phyloP scores from a whole-genome alignment of 2,797 vertebrate genomes.

The Sebastes hopkinsi region DNA sequence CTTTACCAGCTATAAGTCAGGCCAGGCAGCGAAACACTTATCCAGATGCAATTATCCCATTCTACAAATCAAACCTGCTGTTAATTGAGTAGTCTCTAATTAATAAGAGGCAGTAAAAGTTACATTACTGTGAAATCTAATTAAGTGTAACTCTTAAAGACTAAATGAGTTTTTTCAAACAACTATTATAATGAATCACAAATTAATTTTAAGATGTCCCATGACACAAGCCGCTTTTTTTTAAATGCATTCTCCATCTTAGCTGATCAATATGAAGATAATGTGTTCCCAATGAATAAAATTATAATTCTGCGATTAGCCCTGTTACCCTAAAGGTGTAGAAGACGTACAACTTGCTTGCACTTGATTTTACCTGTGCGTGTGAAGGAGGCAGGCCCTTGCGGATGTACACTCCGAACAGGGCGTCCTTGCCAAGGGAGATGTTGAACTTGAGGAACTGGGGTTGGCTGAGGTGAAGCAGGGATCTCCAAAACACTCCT shows the following conservation, averaged over 20 bases:
- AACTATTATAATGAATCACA: conserved; percentile 60
- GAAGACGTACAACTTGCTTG: not conserved
- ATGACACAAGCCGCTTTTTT: conserved; percentile 56
- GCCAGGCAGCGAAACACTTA: conserved; percentile 48
- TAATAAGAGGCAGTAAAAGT: conserved; percentile 86
- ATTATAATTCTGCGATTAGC: conserved; percentile 16
- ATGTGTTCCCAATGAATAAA: conserved; percentile 33
- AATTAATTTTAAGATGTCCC: conserved; percentile 55
- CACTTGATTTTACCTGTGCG: conserved; percentile 86
- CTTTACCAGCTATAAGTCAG: conserved; percentile 29
- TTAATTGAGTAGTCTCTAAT: conserved; percentile 83
- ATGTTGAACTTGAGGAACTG: conserved; percentile 99
- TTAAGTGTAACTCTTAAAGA: conserved; percentile 67
- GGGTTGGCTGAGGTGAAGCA: conserved; percentile 95
- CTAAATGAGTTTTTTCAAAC: conserved; percentile 63
- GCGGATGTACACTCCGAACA: conserved; percentile 97
- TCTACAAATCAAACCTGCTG: conserved; percentile 69
- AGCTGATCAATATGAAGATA: conserved; percentile 39
- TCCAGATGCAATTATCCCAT: conserved; percentile 61
- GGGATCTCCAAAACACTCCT: conserved; percentile 97
- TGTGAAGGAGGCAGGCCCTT: conserved; percentile 99
- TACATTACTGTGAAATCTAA: conserved; percentile 75
- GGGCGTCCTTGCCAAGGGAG: conserved; percentile 95
- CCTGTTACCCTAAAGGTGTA: not conserved
- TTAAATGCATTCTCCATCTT: conserved; percentile 16